These are phyloP conservation scores for Trogon melanurus DNA, from an alignment of 2,113 vertebrate species.

Conservation along the genomic window DNA sequence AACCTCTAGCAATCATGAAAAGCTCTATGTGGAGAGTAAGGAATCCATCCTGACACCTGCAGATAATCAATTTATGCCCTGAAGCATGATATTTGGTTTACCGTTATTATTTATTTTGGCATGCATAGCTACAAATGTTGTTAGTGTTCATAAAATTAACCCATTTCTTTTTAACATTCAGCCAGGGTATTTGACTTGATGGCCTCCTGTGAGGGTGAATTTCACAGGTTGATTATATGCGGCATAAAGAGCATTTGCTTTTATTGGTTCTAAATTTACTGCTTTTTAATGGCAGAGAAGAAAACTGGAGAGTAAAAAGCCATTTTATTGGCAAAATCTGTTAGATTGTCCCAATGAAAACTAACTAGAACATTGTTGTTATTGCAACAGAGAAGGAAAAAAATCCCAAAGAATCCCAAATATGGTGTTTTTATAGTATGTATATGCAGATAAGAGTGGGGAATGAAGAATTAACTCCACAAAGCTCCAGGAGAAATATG, in stretches of 20 bases:
- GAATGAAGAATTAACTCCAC: background rate
- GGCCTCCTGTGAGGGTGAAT: constrained; percentile 17
- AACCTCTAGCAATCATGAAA: background rate
- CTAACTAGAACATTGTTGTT: background rate
- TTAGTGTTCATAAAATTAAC: constrained; percentile 42
- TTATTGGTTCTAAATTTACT: constrained; percentile 27
- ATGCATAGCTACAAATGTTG: constrained; percentile 9
- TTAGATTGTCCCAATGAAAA: background rate
- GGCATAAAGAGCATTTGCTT: background rate
- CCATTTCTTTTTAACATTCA: constrained; percentile 37
- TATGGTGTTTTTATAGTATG: background rate
- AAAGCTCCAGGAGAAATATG: background rate
- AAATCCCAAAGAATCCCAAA: background rate
- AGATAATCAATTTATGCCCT: constrained; percentile 1
- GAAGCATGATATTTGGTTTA: constrained; percentile 16
- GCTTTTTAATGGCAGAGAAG: background rate
- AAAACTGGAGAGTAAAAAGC: constrained; percentile 9
- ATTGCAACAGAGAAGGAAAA: background rate
- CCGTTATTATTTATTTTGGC: constrained; percentile 16
- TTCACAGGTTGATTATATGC: constrained; percentile 26
- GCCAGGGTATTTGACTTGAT: background rate
- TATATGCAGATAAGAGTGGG: background rate
- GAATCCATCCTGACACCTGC: background rate
- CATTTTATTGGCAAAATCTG: constrained; percentile 1
- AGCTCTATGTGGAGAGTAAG: background rate